Percentiles rank a stretch among this genome's conserved stretches.
Conservation (phyloP, 1,140 invertebrate genomes). For the Contarinia nasturtii region DNA sequence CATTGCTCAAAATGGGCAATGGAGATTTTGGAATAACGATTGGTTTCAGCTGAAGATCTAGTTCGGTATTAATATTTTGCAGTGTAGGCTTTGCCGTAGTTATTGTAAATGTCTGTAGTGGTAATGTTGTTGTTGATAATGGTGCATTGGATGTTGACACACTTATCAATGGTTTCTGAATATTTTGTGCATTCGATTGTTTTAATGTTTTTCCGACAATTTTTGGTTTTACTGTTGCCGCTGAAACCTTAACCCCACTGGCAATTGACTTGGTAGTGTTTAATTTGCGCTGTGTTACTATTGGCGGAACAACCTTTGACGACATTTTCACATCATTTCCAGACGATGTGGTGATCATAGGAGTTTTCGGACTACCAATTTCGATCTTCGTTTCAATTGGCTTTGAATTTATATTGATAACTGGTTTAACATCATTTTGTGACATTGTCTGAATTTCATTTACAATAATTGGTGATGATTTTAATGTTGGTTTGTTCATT, state of each 20-base stretch:
- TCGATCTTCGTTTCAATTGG: not conserved
- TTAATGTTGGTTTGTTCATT: not conserved
- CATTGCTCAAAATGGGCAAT: no score
- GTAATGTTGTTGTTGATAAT: constrained; percentile 13
- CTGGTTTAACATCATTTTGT: not conserved
- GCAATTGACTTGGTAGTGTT: not conserved
- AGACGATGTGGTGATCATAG: constrained; percentile 1
- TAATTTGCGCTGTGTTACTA: constrained; percentile 2
- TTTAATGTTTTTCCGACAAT: constrained; percentile 17
- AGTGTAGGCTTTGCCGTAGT: constrained; percentile 13
- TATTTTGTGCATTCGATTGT: constrained; percentile 7
- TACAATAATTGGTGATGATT: constrained; percentile 2
- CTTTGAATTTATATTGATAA: not conserved
- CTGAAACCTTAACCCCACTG: constrained; percentile 8
- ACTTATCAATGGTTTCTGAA: not conserved
- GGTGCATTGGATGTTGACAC: not conserved
- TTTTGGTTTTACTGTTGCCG: constrained; percentile 7
- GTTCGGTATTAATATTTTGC: not conserved
- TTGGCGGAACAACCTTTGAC: constrained; percentile 2
- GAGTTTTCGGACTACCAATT: not conserved
- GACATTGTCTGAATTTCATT: constrained; percentile 2
- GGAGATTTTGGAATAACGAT: not conserved
- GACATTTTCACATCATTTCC: constrained; percentile 1
- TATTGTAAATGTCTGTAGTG: constrained; percentile 23
- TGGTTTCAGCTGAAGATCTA: not conserved